These are phyloP conservation scores for Bombus superbus DNA, from an alignment of 1,140 invertebrate genomes.

Conservation along the genomic window DNA sequence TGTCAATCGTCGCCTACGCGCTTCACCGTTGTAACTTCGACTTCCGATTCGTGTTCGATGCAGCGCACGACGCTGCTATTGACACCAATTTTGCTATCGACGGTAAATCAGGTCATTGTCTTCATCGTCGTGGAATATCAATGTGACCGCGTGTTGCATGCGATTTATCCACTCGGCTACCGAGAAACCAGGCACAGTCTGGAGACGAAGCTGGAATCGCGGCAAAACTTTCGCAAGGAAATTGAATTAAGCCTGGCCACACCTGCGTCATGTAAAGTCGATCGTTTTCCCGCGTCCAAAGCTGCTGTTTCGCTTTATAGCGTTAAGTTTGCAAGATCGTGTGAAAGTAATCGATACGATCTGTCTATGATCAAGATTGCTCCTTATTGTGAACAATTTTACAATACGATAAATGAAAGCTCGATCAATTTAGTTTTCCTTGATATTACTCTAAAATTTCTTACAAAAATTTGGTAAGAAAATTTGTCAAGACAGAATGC, in stretches of 20 bases:
- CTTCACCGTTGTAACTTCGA: slow-evolving; percentile 3
- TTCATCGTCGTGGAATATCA: slow-evolving; percentile 58
- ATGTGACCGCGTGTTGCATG: background rate
- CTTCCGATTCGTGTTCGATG: slow-evolving; percentile 58
- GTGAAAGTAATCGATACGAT: slow-evolving; percentile 36
- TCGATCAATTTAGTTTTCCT: too few relatives aligned
- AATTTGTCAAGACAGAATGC: too few relatives aligned
- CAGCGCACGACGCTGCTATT: slow-evolving; percentile 58
- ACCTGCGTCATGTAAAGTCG: background rate
- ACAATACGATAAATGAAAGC: accelerated
- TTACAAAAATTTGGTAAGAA: accelerated
- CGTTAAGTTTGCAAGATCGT: slow-evolving; percentile 48
- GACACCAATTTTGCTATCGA: slow-evolving; percentile 69
- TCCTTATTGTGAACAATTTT: background rate
- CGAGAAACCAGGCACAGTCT: background rate
- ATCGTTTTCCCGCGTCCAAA: slow-evolving; percentile 5
- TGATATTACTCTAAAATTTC: too few relatives aligned
- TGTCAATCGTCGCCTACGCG: background rate
- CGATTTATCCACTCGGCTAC: slow-evolving; percentile 11
- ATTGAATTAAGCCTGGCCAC: slow-evolving; percentile 32
- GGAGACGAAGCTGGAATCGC: slow-evolving; percentile 15
- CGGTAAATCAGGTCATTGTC: slow-evolving; percentile 73
- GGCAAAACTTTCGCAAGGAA: slow-evolving; percentile 1
- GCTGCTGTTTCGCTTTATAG: slow-evolving; percentile 14
- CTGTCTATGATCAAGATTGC: background rate